Evolutionary conservation across 1,140 invertebrate genomes (phyloP), one percentile per base, ranked within the genome.

Genomic region (Papilio xuthus): DNA sequence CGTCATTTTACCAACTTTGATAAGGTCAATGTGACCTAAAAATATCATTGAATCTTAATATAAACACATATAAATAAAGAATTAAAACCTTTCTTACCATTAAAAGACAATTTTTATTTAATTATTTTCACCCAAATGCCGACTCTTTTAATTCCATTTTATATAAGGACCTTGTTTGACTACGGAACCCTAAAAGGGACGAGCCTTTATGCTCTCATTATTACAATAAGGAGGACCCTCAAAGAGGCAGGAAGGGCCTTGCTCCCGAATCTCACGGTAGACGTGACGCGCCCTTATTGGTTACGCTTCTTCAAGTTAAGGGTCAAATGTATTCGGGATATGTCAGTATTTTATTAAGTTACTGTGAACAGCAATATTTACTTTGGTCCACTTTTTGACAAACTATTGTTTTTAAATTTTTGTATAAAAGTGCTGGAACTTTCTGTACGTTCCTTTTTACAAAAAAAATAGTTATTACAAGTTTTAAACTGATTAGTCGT

Each of bases 191-290:
- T 28, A 18, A 32, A 28, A 67, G 60, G 60, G 26, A 67, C 60
- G 4, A 13, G 60, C 60, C 4, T 67, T 67, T 23, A 32, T 67
- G 15, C 26, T 67, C 60, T 67, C 60, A 67, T 67, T 67, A 67
- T 67, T 67, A 67, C 60, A 67, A 67, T 67, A 28, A 67, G 60
- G 23, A 10, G 15, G 47, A 18, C 13, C 15, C 12, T 67, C 60
- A 67, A 67, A 67, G 60, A 67, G 26, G 26, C 60, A 15, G 60
- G 26, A 32, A 67, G 60, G 60, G 60, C 26, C 60, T 67, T 23
- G 26, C 60, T 28, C 60, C 47, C 23, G 13, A 67, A 26, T 67
- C 26, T 67, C 26, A 67, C 60, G 60, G 60, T 67, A 26, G 23
- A 28, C 26, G 23, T 28, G 13, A 8, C 26, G 3, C 15, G 2